phyloP scores from a whole-genome alignment of 2,113 vertebrate species.

The Nibea albiflora region DNA sequence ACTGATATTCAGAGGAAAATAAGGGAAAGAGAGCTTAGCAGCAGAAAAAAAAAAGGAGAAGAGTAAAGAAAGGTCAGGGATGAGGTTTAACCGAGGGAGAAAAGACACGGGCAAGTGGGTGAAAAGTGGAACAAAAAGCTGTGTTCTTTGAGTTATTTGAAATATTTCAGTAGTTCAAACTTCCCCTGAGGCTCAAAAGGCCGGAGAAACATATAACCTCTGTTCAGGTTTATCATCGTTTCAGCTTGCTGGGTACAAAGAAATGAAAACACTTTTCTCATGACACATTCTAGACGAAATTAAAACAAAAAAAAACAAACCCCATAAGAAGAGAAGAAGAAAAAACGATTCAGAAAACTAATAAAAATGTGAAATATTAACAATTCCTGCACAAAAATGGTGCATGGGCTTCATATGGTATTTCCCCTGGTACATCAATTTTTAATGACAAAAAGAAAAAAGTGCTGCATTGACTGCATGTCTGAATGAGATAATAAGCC shows the following conservation, averaged over 20 bases:
- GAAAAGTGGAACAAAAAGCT: constrained; percentile 42
- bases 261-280: constrained; percentile 48
- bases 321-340: background rate
- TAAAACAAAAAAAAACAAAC: constrained; percentile 13
- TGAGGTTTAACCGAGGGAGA: constrained; percentile 44
- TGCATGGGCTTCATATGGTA: constrained; percentile 11
- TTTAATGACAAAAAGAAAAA: background rate
- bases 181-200: constrained; percentile 40
- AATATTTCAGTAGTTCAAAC: constrained; percentile 47
- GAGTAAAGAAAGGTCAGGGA: constrained; percentile 53
- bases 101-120: constrained; percentile 26
- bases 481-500: constrained; percentile 8
- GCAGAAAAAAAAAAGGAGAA: background rate
- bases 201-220: constrained; percentile 40
- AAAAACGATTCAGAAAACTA: background rate
- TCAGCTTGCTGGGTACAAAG: constrained; percentile 30
- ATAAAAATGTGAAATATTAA: constrained; percentile 2
- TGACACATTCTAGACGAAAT: constrained; percentile 21
- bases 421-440: constrained; percentile 32
- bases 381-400: constrained; percentile 20
- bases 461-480: constrained; percentile 21
- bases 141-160: constrained; percentile 43
- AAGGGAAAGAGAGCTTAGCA: constrained; percentile 23
- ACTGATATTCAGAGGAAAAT: constrained; percentile 62
- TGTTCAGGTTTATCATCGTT: constrained; percentile 38